Conservation (phyloP, 1,140 invertebrate genomes). For the Plodia interpunctella region DNA sequence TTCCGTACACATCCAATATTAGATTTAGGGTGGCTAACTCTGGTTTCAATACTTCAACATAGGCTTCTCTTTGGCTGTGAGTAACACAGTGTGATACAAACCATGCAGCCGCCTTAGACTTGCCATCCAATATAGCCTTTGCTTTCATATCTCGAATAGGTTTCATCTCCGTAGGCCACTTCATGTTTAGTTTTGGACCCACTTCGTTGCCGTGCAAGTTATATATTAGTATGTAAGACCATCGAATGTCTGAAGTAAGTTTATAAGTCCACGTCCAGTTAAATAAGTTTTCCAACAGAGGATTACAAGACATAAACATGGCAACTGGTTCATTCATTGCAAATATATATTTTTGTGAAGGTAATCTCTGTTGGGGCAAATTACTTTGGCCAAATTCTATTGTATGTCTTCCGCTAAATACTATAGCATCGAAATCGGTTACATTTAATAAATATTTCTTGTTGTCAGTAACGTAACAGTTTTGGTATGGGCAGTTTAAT, state of each 20-base stretch:
- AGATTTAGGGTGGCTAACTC: slow-evolving; percentile 53
- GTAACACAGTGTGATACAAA: slow-evolving; percentile 79
- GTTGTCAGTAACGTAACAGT: slow-evolving; percentile 45
- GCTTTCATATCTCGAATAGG: slow-evolving; percentile 27
- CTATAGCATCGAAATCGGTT: slow-evolving; percentile 42
- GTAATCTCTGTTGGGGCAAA: slow-evolving; percentile 31
- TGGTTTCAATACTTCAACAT: slow-evolving; percentile 75
- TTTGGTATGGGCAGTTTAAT: slow-evolving; percentile 36
- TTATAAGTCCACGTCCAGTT: slow-evolving; percentile 84
- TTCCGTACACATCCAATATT: slow-evolving; percentile 81
- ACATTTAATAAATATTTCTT: slow-evolving; percentile 23
- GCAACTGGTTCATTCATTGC: slow-evolving; percentile 52
- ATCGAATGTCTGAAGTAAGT: slow-evolving; percentile 80
- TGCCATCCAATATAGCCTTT: slow-evolving; percentile 36
- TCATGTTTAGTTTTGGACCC: slow-evolving; percentile 47
- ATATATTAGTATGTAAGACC: slow-evolving; percentile 69
- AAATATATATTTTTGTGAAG: slow-evolving; percentile 57
- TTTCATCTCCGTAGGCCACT: slow-evolving; percentile 39
- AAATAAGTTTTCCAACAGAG: slow-evolving; percentile 59
- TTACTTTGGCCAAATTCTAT: slow-evolving; percentile 24
- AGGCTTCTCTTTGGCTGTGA: slow-evolving; percentile 70
- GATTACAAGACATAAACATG: slow-evolving; percentile 42
- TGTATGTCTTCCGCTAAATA: slow-evolving; percentile 45
- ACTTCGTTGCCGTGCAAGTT: slow-evolving; percentile 41
- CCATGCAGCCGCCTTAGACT: slow-evolving; percentile 72